Evolutionary conservation across 2,888 invertebrate species (phyloP).

Genomic region (Thereva nobilitata): DNA sequence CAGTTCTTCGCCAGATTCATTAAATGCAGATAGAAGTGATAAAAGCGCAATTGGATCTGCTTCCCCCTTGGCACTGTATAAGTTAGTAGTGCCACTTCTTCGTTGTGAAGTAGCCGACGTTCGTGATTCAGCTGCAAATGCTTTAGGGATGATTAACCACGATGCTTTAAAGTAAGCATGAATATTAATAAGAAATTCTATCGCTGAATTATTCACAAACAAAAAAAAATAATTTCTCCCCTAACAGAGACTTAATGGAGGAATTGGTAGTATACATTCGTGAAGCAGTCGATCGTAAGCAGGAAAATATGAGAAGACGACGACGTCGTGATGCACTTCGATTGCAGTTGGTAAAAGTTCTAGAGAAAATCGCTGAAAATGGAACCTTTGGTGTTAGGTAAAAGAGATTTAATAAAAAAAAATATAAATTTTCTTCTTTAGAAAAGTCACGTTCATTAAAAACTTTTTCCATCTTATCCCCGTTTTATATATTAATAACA

Average conservation of each 20-base stretch:
- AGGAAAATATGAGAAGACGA: constrained; percentile 92
- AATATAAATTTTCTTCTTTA: too few relatives aligned
- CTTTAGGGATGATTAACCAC: constrained; percentile 93
- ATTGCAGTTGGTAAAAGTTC: constrained; percentile 85
- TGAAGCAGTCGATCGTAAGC: constrained; percentile 95
- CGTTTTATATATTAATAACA: constrained; percentile 50
- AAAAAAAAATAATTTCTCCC: background rate
- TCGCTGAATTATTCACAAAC: background rate
- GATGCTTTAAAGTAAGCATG: constrained; percentile 84
- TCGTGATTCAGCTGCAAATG: constrained; percentile 89
- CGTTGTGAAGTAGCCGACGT: constrained; percentile 93
- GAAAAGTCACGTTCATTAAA: background rate
- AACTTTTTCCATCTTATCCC: background rate
- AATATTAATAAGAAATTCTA: constrained; percentile 18
- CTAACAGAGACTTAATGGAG: constrained; percentile 87
- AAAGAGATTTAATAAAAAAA: constrained; percentile 23
- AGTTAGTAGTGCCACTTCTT: constrained; percentile 87
- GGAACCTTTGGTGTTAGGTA: constrained; percentile 83
- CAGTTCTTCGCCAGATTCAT: constrained; percentile 90
- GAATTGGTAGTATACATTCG: constrained; percentile 89
- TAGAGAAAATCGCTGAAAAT: constrained; percentile 90
- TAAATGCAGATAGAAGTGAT: constrained; percentile 80
- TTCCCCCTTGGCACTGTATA: constrained; percentile 86
- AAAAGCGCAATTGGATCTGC: constrained; percentile 71
- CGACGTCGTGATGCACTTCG: constrained; percentile 89